Evolutionary conservation across 1,140 invertebrate genomes (phyloP).

Genomic region (Frieseomelitta varia): DNA sequence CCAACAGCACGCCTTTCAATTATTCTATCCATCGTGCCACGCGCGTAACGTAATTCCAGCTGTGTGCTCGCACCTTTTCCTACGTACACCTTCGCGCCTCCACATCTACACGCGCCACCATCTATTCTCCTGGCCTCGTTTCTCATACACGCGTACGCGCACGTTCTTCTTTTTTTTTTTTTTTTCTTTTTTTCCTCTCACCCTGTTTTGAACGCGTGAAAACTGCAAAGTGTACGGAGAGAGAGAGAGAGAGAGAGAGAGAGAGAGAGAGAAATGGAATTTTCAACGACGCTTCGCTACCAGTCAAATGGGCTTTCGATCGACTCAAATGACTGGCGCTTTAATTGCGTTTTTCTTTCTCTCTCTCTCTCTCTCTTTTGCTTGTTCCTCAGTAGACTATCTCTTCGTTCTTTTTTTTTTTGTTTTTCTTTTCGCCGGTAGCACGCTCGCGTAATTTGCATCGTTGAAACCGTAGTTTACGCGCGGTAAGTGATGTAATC

Average conservation of each 20-base stretch:
- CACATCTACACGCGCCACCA: no score
- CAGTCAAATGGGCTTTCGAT: conserved; percentile 65
- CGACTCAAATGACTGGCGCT: conserved; percentile 63
- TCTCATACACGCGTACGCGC: no score
- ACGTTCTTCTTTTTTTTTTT: no score
- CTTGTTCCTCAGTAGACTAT: neutral
- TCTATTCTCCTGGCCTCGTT: no score
- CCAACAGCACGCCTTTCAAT: no score
- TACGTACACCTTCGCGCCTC: no score
- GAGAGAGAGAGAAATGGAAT: conserved; percentile 34
- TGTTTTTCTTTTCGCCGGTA: neutral
- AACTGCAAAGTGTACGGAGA: conserved; percentile 50
- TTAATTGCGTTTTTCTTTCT: conserved; percentile 59
- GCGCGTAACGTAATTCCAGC: no score
- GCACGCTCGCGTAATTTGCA: conserved; percentile 54
- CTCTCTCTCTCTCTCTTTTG: neutral
- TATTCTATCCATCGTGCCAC: no score
- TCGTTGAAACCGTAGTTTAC: conserved; percentile 51
- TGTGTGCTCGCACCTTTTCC: no score
- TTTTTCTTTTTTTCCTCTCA: no score
- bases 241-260: neutral
- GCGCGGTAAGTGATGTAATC: conserved; percentile 57
- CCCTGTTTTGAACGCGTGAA: no score
- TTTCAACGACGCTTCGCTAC: conserved; percentile 61
- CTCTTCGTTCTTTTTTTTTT: neutral